Base-by-base conservation (phyloP, 1,140 invertebrate species). In the Lepidurus couesii region DNA sequence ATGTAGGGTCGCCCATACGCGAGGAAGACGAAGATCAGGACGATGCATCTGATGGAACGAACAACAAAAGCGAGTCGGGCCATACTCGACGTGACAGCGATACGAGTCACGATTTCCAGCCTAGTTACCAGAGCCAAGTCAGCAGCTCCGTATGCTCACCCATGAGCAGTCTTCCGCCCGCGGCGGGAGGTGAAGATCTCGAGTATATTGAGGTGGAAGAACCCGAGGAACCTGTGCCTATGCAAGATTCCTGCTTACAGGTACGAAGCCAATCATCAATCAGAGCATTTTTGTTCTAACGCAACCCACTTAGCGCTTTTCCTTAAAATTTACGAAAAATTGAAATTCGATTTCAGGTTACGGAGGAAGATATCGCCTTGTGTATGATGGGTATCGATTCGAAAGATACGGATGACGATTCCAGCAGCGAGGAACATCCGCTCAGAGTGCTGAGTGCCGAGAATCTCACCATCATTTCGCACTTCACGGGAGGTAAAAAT, bases 281-380 rank as follows among this genome's bases (percentile, higher is more conserved):
- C 65, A 65, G 24, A 42, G 8, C 5, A 78, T 11, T 73, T 44
- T 79, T 11, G 4, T 42, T 21, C 42, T 11, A 11, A 74, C 0
- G 1, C 13, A 26, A 76, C 42, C 73, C 9, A 73, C 44, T 16
- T 73, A 81, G 5, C 75, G 9, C 13, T 34, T 43, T 75, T 34
- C 26, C n/a, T 76, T 75, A 6, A 24, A 13, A 24, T 24, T 7
- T 34, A 42, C 44, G 75, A 73, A 34, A 77, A 78, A 26, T 10
- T 44, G 0, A 26, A 5, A 10, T 43, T 78, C 21, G 74, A 74
- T 76, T 82, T 45, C 81, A 88, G 85, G 94, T 95, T 1, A 96
- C 93, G 1, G 94, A 96, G 86, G 94, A 95, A 85, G 94, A 96
- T 83, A 95, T 96, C 74, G 93, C 93, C 1, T 88, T 92, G 77